These are phyloP conservation scores for Sorex araneus DNA, from an alignment of 2,113 vertebrate genomes.

Conservation along the genomic window DNA sequence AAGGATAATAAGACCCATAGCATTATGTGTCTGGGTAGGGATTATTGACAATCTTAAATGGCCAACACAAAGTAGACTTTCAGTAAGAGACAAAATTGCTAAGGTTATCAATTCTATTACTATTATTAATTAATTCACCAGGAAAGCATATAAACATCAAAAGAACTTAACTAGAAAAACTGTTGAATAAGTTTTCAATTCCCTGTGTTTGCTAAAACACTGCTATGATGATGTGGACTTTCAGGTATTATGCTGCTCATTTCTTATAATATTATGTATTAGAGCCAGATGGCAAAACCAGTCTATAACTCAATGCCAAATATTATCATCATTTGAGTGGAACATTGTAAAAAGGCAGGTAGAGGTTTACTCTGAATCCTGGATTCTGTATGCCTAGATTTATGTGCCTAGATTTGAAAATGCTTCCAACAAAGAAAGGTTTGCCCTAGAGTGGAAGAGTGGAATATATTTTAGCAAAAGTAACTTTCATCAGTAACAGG, in stretches of 20 bases:
- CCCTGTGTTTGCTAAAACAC: background rate
- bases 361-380: background rate
- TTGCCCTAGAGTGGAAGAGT: background rate
- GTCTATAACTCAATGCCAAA: conserved; percentile 11
- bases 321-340: conserved; percentile 21
- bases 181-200: background rate
- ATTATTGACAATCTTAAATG: conserved; percentile 6
- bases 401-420: background rate
- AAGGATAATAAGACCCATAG: background rate
- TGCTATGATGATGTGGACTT: background rate
- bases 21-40: background rate
- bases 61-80: conserved; percentile 10
- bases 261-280: background rate
- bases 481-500: background rate
- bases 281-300: background rate
- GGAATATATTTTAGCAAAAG: background rate
- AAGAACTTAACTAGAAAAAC: conserved; percentile 32
- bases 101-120: background rate
- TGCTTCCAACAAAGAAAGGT: background rate
- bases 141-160: background rate
- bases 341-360: background rate
- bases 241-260: background rate
- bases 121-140: background rate
- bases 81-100: conserved; percentile 20
- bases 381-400: background rate